Percentiles rank a stretch among this genome's conserved stretches.
These are phyloP conservation scores for Atopsyche davidsoni DNA, from an alignment of 1,140 invertebrate species.

Conservation along the genomic window DNA sequence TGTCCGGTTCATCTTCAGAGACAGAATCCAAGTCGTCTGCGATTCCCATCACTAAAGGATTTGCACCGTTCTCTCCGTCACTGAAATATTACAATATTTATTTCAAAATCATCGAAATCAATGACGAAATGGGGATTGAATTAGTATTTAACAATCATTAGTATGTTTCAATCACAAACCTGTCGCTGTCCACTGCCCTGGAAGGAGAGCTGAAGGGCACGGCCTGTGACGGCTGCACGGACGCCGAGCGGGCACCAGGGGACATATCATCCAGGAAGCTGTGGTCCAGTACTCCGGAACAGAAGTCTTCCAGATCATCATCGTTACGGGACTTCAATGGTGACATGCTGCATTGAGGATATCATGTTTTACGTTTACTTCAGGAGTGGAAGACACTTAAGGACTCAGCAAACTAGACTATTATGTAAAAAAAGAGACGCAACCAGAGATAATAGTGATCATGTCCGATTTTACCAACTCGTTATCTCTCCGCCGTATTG, in stretches of 20 bases:
- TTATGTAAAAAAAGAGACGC: too few species aligned
- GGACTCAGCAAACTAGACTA: too few species aligned
- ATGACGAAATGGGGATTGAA: slow-evolving; percentile 1
- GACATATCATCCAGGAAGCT: slow-evolving; percentile 74
- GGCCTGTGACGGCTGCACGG: too few species aligned
- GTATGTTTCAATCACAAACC: slow-evolving; percentile 38
- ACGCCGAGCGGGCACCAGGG: slow-evolving; percentile 18
- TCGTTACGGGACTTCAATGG: too few species aligned
- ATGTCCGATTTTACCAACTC: too few species aligned
- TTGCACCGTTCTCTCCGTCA: slow-evolving; percentile 66
- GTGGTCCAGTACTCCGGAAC: slow-evolving; percentile 69
- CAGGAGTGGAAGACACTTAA: too few species aligned
- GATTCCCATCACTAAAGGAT: slow-evolving; percentile 81
- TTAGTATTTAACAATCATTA: slow-evolving; percentile 11
- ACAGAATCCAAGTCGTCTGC: slow-evolving; percentile 81
- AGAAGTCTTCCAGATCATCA: slow-evolving; percentile 75
- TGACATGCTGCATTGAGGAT: too few species aligned
- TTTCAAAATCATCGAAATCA: slow-evolving; percentile 11
- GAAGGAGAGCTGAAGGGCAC: slow-evolving; percentile 45
- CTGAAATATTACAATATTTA: slow-evolving; percentile 42
- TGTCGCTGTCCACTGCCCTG: slow-evolving; percentile 53
- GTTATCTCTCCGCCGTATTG: too few species aligned
- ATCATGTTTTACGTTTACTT: too few species aligned
- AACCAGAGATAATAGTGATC: too few species aligned
- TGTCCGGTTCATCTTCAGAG: slow-evolving; percentile 43